phyloP scores from a whole-genome alignment of 53 echinoderm and acorn worm species.

The Actinopyga echinites region DNA sequence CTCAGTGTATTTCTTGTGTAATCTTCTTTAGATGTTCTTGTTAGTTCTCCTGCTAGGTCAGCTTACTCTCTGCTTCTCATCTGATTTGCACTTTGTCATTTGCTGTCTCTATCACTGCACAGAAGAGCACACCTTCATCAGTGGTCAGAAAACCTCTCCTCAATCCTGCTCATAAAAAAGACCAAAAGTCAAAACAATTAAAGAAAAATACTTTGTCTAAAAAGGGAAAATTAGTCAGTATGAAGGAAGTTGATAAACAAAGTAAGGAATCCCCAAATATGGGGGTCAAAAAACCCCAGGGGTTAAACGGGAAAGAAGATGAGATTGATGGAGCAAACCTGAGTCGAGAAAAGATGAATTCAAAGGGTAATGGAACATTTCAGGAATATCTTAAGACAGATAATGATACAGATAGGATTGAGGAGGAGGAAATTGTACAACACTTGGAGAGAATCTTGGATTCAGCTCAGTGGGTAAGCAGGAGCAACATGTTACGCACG shows the following conservation, averaged over 20 bases:
- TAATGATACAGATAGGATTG: conserved; percentile 23
- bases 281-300: background rate
- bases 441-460: conserved; percentile 37
- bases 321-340: background rate
- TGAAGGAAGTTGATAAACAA: background rate
- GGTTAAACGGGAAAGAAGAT: background rate
- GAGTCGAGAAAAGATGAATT: background rate
- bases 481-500: too few relatives aligned
- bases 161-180: background rate
- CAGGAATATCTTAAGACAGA: background rate
- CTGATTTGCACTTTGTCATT: too few relatives aligned
- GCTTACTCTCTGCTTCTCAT: background rate
- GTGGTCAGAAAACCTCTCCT: conserved; percentile 34
- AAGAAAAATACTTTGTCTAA: background rate
- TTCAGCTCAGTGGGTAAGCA: conserved; percentile 29
- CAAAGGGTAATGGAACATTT: background rate
- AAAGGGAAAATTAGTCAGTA: background rate
- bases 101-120: conserved; percentile 17
- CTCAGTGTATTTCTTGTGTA: background rate
- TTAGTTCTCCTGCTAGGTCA: background rate
- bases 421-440: conserved; percentile 32
- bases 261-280: background rate
- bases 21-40: background rate
- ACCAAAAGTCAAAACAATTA: background rate
- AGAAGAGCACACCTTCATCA: conserved; percentile 9